Conservation (phyloP, 1,140 invertebrate species). For the Papilio glaucus region DNA sequence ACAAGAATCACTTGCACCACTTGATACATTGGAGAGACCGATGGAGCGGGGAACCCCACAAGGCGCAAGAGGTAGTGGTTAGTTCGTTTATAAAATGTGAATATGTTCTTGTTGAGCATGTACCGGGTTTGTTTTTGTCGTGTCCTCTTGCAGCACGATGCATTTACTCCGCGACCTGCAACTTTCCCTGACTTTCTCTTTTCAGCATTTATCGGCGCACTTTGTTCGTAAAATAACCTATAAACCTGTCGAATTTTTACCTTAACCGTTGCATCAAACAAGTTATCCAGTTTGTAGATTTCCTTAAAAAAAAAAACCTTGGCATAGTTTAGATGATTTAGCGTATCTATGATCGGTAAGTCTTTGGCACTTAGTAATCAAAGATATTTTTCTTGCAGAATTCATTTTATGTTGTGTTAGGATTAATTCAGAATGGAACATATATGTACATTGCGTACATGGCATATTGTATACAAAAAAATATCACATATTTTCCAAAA, state of each 20-base stretch:
- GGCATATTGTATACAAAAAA: not conserved
- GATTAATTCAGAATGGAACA: too few relatives aligned
- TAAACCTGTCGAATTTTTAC: not conserved
- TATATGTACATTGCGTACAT: too few relatives aligned
- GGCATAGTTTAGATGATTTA: not conserved
- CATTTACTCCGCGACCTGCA: conserved; percentile 6
- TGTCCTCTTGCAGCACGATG: conserved; percentile 6
- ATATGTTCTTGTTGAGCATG: conserved; percentile 12
- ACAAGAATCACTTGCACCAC: conserved; percentile 79
- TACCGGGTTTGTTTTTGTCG: conserved; percentile 23
- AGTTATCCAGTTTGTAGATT: not conserved
- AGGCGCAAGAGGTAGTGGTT: conserved; percentile 75
- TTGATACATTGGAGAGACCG: conserved; percentile 79
- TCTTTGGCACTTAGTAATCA: not conserved
- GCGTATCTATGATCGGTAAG: not conserved
- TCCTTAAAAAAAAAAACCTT: not conserved
- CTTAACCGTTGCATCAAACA: not conserved
- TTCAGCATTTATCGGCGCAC: not conserved
- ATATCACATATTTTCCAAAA: not conserved
- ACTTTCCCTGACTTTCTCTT: conserved; percentile 34
- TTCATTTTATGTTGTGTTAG: too few relatives aligned
- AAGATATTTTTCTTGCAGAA: not conserved
- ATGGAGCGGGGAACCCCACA: conserved; percentile 75
- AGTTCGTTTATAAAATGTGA: conserved; percentile 25
- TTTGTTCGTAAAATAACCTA: conserved; percentile 15